Conservation (phyloP, 2,888 invertebrate species). For the Anaspis maculata region DNA sequence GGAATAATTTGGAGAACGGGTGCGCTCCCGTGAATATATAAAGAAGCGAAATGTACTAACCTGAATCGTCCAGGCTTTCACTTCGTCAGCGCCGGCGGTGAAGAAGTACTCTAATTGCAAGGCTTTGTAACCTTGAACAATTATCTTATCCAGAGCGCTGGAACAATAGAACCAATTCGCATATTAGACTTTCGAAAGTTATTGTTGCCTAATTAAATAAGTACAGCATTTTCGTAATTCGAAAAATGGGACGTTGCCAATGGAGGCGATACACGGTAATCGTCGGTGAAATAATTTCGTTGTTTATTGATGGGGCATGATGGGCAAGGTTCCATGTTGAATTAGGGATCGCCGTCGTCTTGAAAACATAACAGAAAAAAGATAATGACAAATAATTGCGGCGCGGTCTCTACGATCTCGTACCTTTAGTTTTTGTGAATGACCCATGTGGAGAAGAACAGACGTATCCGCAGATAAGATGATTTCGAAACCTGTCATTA, state of each 20-base stretch:
- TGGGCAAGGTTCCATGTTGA: no score
- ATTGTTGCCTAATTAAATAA: no score
- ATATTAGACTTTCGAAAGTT: no score
- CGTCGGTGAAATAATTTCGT: slow-evolving; percentile 1
- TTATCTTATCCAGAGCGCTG: slow-evolving; percentile 93
- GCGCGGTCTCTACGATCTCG: slow-evolving; percentile 12
- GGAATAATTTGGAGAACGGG: slow-evolving; percentile 5
- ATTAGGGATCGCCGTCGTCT: no score
- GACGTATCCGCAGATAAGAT: no score
- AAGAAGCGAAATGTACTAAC: slow-evolving; percentile 42
- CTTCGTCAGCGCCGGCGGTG: slow-evolving; percentile 95
- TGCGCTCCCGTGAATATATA: slow-evolving; percentile 7
- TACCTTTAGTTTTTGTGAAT: slow-evolving; percentile 25
- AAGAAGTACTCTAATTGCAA: slow-evolving; percentile 97
- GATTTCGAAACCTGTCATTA: slow-evolving; percentile 35
- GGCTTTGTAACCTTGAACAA: slow-evolving; percentile 93
- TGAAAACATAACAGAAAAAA: no score
- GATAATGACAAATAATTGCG: slow-evolving; percentile 34
- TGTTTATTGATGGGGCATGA: slow-evolving; percentile 4
- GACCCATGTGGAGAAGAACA: no score
- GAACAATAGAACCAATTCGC: no score
- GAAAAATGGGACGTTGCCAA: no score
- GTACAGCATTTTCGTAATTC: no score
- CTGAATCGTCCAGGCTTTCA: slow-evolving; percentile 99
- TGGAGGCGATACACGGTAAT: no score